Conservation (phyloP, 1,140 invertebrate species). For the Mesaphorura yosii region DNA sequence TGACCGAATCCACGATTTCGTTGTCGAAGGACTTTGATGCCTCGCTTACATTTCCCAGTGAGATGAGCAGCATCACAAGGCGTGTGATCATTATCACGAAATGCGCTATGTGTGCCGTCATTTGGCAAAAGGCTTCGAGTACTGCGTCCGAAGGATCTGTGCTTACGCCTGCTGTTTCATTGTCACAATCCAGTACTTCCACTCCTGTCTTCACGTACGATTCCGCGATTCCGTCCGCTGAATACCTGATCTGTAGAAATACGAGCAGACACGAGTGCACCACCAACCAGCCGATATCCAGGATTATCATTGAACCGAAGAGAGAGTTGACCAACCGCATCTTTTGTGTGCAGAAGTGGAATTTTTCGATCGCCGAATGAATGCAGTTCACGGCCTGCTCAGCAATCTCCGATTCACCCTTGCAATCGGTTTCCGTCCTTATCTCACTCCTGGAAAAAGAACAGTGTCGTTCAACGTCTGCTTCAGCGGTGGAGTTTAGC, state of each 20-base stretch:
- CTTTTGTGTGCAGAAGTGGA: slow-evolving; percentile 9
- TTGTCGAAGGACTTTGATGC: slow-evolving; percentile 15
- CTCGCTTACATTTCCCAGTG: slow-evolving; percentile 21
- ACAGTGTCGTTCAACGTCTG: background rate
- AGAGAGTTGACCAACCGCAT: slow-evolving; percentile 16
- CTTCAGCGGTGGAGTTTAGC: background rate
- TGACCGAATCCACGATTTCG: background rate
- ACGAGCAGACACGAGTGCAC: slow-evolving; percentile 6
- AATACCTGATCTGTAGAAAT: slow-evolving; percentile 16
- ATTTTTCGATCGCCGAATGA: slow-evolving; percentile 11
- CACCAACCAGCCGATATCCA: slow-evolving; percentile 15
- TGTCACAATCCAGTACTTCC: background rate
- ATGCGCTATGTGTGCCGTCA: background rate
- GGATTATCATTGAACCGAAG: slow-evolving; percentile 14
- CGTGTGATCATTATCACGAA: slow-evolving; percentile 10
- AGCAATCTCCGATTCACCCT: background rate
- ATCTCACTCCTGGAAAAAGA: too few species aligned
- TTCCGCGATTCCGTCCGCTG: background rate
- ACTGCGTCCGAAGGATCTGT: background rate
- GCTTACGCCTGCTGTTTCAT: background rate
- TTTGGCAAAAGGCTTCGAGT: background rate
- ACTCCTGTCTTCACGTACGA: background rate
- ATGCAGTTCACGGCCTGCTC: background rate
- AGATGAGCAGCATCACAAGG: slow-evolving; percentile 21
- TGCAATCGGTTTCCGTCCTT: too few species aligned